Conservation (phyloP, 2,113 vertebrate species). For the Colaptes auratus region DNA sequence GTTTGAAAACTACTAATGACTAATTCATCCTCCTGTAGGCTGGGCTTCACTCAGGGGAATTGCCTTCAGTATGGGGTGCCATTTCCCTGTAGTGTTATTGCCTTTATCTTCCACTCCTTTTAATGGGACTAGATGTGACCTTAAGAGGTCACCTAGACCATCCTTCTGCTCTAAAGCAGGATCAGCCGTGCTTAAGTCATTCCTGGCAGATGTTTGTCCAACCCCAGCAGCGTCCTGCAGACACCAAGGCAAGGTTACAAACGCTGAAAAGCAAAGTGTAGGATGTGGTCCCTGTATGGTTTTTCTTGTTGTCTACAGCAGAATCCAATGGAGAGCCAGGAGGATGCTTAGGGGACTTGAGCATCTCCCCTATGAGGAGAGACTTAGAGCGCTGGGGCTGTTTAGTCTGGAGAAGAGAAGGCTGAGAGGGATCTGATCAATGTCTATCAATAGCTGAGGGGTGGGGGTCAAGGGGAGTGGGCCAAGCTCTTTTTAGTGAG, state of each 20-base stretch:
- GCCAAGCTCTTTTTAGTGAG: no score
- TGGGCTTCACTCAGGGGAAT: neutral
- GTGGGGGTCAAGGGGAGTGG: no score
- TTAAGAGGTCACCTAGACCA: neutral
- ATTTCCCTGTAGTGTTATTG: neutral
- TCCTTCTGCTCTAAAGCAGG: constrained; percentile 32
- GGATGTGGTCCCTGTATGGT: neutral
- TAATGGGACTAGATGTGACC: constrained; percentile 37
- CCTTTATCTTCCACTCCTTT: neutral
- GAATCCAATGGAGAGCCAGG: neutral
- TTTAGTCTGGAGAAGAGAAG: no score
- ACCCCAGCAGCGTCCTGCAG: neutral
- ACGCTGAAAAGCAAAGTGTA: neutral
- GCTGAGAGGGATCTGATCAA: no score
- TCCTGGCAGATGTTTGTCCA: constrained; percentile 23
- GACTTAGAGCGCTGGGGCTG: no score
- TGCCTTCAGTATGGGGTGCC: neutral
- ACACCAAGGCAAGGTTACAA: neutral
- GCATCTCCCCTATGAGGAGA: no score
- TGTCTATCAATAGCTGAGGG: no score
- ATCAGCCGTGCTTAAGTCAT: constrained; percentile 21
- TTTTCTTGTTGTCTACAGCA: neutral
- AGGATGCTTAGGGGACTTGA: no score
- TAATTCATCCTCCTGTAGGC: neutral
- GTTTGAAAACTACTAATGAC: neutral